These are phyloP conservation scores for Brachycybe producta DNA, from an alignment of 2,888 invertebrate genomes.

Conservation along the genomic window DNA sequence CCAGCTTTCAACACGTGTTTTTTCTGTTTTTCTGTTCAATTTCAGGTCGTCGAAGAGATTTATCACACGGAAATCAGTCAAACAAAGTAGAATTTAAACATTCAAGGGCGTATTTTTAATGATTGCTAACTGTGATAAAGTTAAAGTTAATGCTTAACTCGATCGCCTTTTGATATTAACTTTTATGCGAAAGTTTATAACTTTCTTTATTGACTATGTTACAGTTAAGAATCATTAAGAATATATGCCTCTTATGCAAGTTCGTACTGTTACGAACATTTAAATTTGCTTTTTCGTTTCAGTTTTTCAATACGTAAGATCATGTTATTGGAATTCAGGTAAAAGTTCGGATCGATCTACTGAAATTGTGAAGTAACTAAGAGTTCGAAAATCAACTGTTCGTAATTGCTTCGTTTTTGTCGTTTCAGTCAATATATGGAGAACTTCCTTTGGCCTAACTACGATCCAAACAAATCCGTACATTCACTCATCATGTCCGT, in stretches of 20 bases:
- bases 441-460: conserved; percentile 94
- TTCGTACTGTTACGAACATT: not conserved
- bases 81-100: conserved; percentile 49
- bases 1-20: too few species aligned
- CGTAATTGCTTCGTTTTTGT: not conserved
- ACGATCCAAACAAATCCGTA: conserved; percentile 55
- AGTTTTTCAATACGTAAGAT: conserved; percentile 69
- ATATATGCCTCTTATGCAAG: too few species aligned
- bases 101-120: conserved; percentile 20
- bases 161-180: conserved; percentile 21
- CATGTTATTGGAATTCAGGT: conserved; percentile 78
- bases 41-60: conserved; percentile 62
- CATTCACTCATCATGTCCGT: conserved; percentile 91
- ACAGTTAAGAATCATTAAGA: too few species aligned
- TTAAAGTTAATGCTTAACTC: not conserved
- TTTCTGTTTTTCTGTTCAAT: not conserved
- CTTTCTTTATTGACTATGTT: too few species aligned
- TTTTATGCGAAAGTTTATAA: too few species aligned
- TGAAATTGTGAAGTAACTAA: not conserved
- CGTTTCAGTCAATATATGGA: conserved; percentile 77
- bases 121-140: too few species aligned
- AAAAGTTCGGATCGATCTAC: conserved; percentile 8
- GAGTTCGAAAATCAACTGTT: conserved; percentile 1
- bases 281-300: conserved; percentile 12
- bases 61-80: conserved; percentile 75